Percentiles rank a stretch among this genome's conserved stretches.
Conservation (phyloP, 2,797 vertebrate species). For the Pelochelys cantorii region DNA sequence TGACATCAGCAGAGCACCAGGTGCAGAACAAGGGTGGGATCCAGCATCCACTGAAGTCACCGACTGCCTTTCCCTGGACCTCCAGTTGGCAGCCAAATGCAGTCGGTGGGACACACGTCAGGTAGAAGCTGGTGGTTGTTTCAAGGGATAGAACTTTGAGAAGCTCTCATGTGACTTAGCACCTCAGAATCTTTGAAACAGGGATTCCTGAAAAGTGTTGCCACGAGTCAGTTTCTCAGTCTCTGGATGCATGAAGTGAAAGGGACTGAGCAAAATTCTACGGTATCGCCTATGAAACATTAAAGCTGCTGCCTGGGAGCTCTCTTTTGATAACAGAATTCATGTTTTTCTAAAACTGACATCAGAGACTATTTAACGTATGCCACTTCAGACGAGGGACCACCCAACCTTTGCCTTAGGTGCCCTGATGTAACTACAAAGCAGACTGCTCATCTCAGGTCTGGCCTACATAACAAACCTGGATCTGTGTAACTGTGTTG, state of each 20-base stretch:
- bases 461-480: background rate
- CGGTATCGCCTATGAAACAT: background rate
- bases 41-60: constrained; percentile 50
- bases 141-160: background rate
- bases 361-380: background rate
- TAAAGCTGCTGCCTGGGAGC: background rate
- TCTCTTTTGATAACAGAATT: accelerated
- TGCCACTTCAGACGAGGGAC: background rate
- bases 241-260: background rate
- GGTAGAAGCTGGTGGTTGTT: constrained; percentile 51
- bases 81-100: constrained; percentile 65
- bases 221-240: background rate
- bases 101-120: constrained; percentile 57
- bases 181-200: background rate
- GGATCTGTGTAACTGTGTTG: background rate
- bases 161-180: constrained; percentile 1
- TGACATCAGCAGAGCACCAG: constrained; percentile 15
- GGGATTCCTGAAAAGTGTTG: background rate
- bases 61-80: constrained; percentile 32
- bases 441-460: background rate
- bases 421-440: background rate
- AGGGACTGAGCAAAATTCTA: background rate
- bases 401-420: background rate
- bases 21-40: constrained; percentile 45
- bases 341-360: background rate